phyloP scores from a whole-genome alignment of 2,797 vertebrate species.

The Borostomias antarcticus region DNA sequence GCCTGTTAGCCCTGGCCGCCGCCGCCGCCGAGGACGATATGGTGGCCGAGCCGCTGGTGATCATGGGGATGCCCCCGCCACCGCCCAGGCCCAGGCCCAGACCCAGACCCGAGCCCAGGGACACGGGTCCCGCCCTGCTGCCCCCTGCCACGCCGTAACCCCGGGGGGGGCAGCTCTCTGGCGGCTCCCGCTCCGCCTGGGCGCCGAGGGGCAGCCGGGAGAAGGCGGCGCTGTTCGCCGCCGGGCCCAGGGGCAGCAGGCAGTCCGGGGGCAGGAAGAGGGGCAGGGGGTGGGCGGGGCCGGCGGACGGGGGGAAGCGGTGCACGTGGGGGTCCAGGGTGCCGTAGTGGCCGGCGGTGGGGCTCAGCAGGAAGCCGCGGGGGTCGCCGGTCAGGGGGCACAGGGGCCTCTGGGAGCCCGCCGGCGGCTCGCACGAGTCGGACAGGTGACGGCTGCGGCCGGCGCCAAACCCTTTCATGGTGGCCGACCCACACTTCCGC shows the following conservation, averaged over 20 bases:
- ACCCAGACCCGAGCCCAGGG: constrained; percentile 79
- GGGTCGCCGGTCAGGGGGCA: constrained; percentile 81
- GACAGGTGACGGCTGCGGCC: constrained; percentile 95
- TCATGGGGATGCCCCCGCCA: constrained; percentile 76
- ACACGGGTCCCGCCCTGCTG: constrained; percentile 68
- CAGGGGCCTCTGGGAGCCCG: constrained; percentile 88
- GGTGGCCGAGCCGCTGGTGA: constrained; percentile 80
- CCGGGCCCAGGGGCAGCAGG: constrained; percentile 90
- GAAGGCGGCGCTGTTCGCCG: constrained; percentile 94
- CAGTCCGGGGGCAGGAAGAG: constrained; percentile 83
- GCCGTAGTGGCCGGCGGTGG: constrained; percentile 86
- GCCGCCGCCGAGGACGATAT: constrained; percentile 81
- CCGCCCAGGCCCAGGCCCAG: no score
- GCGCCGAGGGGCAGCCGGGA: constrained; percentile 94
- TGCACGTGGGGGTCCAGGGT: constrained; percentile 85
- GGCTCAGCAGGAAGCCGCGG: constrained; percentile 90
- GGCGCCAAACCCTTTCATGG: constrained; percentile 97
- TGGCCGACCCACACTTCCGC: constrained; percentile 48
- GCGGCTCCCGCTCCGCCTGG: constrained; percentile 77
- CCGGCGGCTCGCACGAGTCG: constrained; percentile 89
- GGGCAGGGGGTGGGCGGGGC: constrained; percentile 70
- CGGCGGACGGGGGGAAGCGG: constrained; percentile 78
- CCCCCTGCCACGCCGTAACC: constrained; percentile 80
- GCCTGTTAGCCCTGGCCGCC: constrained; percentile 93
- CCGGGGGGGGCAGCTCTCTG: constrained; percentile 65